Percentiles rank a stretch among this genome's conserved stretches.
Evolutionary conservation across 1,140 invertebrate species (phyloP).

Genomic region (Zaprionus vittiger): DNA sequence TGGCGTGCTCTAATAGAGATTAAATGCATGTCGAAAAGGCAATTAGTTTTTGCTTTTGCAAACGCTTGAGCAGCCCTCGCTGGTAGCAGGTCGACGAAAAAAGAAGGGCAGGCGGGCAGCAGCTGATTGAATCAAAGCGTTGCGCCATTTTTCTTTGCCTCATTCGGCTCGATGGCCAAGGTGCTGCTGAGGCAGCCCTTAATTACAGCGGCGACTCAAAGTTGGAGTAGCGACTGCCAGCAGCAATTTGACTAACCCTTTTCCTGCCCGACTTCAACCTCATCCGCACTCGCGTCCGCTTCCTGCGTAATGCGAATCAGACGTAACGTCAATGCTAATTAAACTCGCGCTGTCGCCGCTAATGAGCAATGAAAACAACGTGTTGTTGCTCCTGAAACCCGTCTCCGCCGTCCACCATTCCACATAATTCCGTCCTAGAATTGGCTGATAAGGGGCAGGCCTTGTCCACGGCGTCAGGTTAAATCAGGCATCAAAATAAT

Average conservation of each 20-base stretch:
- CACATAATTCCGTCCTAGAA: conserved; percentile 26
- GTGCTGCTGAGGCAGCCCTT: conserved; percentile 44
- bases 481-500: conserved; percentile 81
- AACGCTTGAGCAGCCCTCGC: conserved; percentile 21
- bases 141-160: conserved; percentile 71
- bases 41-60: conserved; percentile 72
- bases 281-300: background rate
- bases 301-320: conserved; percentile 47
- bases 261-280: conserved; percentile 26
- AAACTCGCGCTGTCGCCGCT: conserved; percentile 81
- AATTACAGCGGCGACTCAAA: conserved; percentile 29
- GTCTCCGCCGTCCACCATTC: conserved; percentile 1
- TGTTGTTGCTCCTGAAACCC: conserved; percentile 54
- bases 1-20: conserved; percentile 78
- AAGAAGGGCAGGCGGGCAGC: background rate
- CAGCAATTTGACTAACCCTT: conserved; percentile 74
- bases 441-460: conserved; percentile 65
- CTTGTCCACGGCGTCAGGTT: conserved; percentile 63
- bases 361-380: conserved; percentile 84
- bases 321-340: conserved; percentile 78
- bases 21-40: conserved; percentile 84
- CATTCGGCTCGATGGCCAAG: conserved; percentile 42
- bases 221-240: conserved; percentile 58
- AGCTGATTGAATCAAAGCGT: conserved; percentile 80
- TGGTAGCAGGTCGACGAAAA: background rate